phyloP scores from a whole-genome alignment of 2,113 vertebrate species.

The Mugil cephalus region DNA sequence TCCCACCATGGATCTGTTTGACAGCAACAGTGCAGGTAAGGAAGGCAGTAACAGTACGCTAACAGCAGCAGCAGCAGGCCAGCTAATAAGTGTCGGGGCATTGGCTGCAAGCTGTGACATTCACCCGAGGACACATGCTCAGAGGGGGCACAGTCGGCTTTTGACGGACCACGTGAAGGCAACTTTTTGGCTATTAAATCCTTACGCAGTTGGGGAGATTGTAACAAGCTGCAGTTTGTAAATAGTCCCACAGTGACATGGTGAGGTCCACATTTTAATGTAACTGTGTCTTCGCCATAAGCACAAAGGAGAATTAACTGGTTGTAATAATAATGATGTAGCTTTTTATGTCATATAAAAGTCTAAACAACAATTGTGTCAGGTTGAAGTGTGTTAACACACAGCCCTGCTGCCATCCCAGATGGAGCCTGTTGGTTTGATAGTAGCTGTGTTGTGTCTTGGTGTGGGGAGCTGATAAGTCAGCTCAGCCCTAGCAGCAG shows the following conservation, averaged over 20 bases:
- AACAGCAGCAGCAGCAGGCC: slow-evolving; percentile 64
- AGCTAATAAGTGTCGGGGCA: slow-evolving; percentile 59
- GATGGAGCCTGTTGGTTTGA: slow-evolving; percentile 9
- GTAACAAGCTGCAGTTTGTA: slow-evolving; percentile 1
- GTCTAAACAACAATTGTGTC: no score
- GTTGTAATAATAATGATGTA: not conserved
- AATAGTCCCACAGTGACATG: not conserved
- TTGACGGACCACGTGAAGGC: not conserved
- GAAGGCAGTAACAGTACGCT: slow-evolving; percentile 36
- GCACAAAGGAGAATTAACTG: not conserved
- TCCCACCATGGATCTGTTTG: slow-evolving; percentile 75
- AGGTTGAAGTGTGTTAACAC: not conserved
- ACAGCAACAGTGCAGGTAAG: slow-evolving; percentile 75
- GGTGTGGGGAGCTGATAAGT: slow-evolving; percentile 46
- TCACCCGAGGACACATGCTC: slow-evolving; percentile 60
- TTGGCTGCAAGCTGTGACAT: slow-evolving; percentile 63
- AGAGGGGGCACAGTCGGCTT: not conserved
- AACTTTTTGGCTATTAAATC: not conserved
- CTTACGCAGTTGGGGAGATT: not conserved
- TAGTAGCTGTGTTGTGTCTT: slow-evolving; percentile 30
- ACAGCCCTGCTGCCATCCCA: slow-evolving; percentile 8
- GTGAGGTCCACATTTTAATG: not conserved
- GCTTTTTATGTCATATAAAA: not conserved
- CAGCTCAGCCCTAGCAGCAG: slow-evolving; percentile 6
- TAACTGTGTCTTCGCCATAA: not conserved